Percentiles rank a stretch among this genome's conserved stretches.
phyloP scores from a whole-genome alignment of 2,113 vertebrate species.

The Casuarius casuarius region DNA sequence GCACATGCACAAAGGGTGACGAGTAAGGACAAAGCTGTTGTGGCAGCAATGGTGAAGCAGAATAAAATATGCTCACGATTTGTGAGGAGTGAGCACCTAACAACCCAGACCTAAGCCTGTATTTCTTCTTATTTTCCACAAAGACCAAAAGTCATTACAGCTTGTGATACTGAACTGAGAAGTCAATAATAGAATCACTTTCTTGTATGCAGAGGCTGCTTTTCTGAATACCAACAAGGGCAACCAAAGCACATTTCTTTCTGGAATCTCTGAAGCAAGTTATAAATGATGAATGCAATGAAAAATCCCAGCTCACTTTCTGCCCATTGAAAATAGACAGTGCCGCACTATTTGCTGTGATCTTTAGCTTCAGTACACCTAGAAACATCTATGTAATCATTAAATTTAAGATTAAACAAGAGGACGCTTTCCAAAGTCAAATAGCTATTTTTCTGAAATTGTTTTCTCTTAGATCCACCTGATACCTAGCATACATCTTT shows the following conservation, averaged over 20 bases:
- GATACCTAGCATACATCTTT: not conserved
- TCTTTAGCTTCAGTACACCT: not conserved
- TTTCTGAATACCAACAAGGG: not conserved
- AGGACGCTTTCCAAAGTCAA: not conserved
- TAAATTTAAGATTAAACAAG: not conserved
- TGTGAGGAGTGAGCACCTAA: not conserved
- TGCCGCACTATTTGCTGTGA: not conserved
- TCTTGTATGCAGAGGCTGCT: not conserved
- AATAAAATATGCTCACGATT: not conserved
- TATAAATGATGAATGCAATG: not conserved
- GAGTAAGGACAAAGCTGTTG: not conserved
- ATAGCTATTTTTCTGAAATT: not conserved
- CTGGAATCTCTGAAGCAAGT: not conserved
- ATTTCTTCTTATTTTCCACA: not conserved
- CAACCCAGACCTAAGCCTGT: not conserved
- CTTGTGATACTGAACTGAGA: not conserved
- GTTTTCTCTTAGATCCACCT: not conserved
- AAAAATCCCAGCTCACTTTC: not conserved
- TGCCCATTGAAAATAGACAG: not conserved
- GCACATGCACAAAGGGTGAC: not conserved
- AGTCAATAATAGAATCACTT: not conserved
- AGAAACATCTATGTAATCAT: not conserved
- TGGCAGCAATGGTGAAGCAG: not conserved
- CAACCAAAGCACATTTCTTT: accelerated
- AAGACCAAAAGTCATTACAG: not conserved